These are phyloP conservation scores for Trichoplusia ni DNA, from an alignment of 1,140 invertebrate species.

Conservation along the genomic window DNA sequence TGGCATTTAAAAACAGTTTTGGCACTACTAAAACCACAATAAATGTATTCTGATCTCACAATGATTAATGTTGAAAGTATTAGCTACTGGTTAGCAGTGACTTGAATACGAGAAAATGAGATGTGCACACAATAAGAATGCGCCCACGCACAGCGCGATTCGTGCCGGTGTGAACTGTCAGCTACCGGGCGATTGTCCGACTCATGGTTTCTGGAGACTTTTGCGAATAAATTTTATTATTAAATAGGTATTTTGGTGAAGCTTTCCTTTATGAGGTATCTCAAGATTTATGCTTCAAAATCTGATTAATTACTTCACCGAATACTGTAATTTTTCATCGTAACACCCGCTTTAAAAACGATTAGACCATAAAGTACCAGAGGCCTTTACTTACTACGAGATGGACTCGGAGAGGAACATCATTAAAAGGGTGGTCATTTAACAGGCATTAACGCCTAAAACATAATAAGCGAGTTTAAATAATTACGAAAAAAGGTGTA, in stretches of 20 bases:
- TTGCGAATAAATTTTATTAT: constrained; percentile 31
- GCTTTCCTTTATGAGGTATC: neutral
- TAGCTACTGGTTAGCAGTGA: constrained; percentile 60
- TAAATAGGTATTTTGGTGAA: constrained; percentile 3
- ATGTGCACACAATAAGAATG: constrained; percentile 60
- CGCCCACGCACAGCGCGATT: constrained; percentile 61
- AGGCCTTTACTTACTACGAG: constrained; percentile 44
- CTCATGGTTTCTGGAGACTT: constrained; percentile 5
- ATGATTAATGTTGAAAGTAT: constrained; percentile 66
- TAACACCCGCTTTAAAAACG: constrained; percentile 32
- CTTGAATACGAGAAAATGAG: constrained; percentile 68
- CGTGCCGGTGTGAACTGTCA: constrained; percentile 59
- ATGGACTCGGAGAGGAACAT: constrained; percentile 40
- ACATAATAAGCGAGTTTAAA: constrained; percentile 63
- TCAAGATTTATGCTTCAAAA: constrained; percentile 26
- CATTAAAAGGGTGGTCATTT: constrained; percentile 56
- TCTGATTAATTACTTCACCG: constrained; percentile 22
- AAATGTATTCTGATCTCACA: constrained; percentile 18
- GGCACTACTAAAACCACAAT: neutral
- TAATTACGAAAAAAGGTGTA: constrained; percentile 67
- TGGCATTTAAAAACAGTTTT: too few relatives aligned
- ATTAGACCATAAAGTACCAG: constrained; percentile 32
- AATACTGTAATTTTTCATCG: constrained; percentile 35
- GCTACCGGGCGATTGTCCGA: constrained; percentile 59
- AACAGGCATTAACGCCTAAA: constrained; percentile 63